A percentile compares a stretch with the other conserved stretches of the same genome.
phyloP scores from a whole-genome alignment of 2,113 vertebrate species.

The Panurus biarmicus region DNA sequence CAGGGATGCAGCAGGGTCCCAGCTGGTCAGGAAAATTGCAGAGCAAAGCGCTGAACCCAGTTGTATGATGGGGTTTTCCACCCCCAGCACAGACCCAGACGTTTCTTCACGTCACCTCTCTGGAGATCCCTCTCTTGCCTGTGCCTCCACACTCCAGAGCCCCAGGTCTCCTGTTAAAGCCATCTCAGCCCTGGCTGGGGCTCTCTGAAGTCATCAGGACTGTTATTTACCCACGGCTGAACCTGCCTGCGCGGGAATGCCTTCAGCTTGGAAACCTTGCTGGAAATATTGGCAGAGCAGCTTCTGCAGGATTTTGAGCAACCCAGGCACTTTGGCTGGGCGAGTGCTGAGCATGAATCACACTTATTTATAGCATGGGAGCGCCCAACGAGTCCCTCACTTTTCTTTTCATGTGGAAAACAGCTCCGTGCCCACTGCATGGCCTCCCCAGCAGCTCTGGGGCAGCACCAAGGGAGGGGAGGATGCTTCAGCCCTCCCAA shows the following conservation, averaged over 20 bases:
- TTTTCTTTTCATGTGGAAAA: slow-evolving; percentile 12
- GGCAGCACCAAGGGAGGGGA: not conserved
- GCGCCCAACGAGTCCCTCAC: not conserved
- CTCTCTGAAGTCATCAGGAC: not conserved
- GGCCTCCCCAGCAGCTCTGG: not conserved
- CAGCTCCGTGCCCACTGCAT: not conserved
- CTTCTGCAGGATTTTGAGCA: not conserved
- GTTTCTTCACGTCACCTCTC: not conserved
- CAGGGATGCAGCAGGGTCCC: not conserved
- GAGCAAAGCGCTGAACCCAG: accelerated
- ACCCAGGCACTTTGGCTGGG: not conserved
- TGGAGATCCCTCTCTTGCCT: not conserved
- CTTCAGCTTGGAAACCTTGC: slow-evolving; percentile 38
- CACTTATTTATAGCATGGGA: slow-evolving; percentile 41
- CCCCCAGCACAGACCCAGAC: not conserved
- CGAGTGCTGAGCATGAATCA: slow-evolving; percentile 15
- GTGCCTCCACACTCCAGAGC: not conserved
- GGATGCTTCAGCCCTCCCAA: not conserved
- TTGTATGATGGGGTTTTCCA: not conserved
- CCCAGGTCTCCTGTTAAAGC: slow-evolving; percentile 34
- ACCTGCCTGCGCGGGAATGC: slow-evolving; percentile 34
- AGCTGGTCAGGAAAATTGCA: not conserved
- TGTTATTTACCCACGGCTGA: not conserved
- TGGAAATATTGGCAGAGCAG: slow-evolving; percentile 50
- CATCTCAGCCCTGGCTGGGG: not conserved